Evolutionary conservation across 2,888 invertebrate genomes (phyloP), one percentile per base, ranked within the genome.

Genomic region (Volucella zonaria): DNA sequence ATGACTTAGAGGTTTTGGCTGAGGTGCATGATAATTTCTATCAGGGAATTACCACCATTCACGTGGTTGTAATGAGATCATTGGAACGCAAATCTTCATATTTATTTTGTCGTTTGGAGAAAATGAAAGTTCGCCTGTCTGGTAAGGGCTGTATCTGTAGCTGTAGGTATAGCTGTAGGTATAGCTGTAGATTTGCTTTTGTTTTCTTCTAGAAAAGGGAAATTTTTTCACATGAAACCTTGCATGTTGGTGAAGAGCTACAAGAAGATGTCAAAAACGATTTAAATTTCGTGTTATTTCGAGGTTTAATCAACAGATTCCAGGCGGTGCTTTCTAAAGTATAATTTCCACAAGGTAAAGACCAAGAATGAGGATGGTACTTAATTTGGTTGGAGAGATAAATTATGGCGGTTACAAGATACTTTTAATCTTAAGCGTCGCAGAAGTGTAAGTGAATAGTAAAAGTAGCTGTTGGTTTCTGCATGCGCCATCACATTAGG

Each of bases 101-200:
- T 66, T 79, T 83, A 51, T 80, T 71, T 83, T 79, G 82, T 78
- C 82, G 75, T 83, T 80, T 83, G 61, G 61, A 76, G 75, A 83
- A 83, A 80, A 83, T 71, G 80, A 83, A 83, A 83, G 82, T 83
- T 66, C 40, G 43, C 12, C 38, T 14, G 58, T 42, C 15, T 59
- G 40, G 14, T 31, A 31, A 31, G 31, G 31, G 31, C 31, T 31
- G 31, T 31, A 31, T 31, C 31, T 31, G 6, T 31, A 6, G 4
- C 31, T 31, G 2, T 6, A 31, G 4, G 6, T 31, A 31, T 31
- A 6, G 4, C 31, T 31, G 2, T 6, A 31, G 4, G 6, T 31
- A 31, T 31, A 6, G 31, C 31, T 31, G 31, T 31, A 1, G 31
- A 31, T 6, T 31, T 31, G 31, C 31, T 31, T 31, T 31, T 31